A percentile compares a stretch with the other conserved stretches of the same genome.
phyloP scores from a whole-genome alignment of 2,888 invertebrate species.

The Ochropleura leucogaster region DNA sequence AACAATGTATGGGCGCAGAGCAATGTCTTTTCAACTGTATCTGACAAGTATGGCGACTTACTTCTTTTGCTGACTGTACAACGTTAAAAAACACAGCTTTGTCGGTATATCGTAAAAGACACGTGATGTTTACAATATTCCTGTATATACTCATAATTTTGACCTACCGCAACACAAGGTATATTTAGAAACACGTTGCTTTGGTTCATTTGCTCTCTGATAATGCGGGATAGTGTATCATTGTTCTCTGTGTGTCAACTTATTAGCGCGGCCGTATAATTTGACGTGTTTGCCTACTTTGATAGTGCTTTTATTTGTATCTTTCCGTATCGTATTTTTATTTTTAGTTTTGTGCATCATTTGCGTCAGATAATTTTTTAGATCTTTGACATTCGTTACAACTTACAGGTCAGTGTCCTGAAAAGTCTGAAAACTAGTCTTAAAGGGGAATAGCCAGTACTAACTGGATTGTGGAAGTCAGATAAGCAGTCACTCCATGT shows the following conservation, averaged over 20 bases:
- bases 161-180: constrained; percentile 80
- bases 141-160: constrained; percentile 69
- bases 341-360: constrained; percentile 12
- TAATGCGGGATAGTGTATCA: constrained; percentile 70
- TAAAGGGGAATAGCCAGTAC: no score
- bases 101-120: constrained; percentile 74
- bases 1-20: no score
- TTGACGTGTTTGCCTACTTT: constrained; percentile 18
- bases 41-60: no score
- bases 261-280: constrained; percentile 41
- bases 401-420: no score
- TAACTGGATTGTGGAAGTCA: no score
- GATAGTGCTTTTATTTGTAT: not conserved
- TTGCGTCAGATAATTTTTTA: not conserved
- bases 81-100: constrained; percentile 70
- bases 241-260: constrained; percentile 68
- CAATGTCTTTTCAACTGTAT: no score
- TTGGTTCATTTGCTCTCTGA: constrained; percentile 72
- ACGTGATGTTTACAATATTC: constrained; percentile 79
- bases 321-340: not conserved
- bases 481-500: no score
- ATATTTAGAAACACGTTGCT: constrained; percentile 62
- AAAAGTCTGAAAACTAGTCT: no score
- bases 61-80: not conserved
- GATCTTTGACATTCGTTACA: no score